Conservation (phyloP, 2,888 invertebrate species). For the Entomobrya proxima region DNA sequence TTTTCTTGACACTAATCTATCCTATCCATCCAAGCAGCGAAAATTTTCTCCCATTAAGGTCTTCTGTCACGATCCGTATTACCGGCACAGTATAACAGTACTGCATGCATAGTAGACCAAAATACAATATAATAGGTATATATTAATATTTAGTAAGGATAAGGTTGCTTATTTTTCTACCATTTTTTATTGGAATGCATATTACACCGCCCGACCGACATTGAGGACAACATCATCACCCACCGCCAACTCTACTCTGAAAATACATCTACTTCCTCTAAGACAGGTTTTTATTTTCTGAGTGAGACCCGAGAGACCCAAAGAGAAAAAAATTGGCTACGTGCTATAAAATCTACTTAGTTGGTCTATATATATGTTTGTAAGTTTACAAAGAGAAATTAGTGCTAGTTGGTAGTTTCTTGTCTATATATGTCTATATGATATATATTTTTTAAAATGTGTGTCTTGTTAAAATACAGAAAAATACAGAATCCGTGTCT, state of each 20-base stretch:
- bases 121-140: neutral
- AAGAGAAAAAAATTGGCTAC: conserved; percentile 23
- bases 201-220: conserved; percentile 27
- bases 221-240: conserved; percentile 43
- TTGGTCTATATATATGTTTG: neutral
- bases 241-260: neutral
- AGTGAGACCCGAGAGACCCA: conserved; percentile 10
- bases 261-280: conserved; percentile 48
- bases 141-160: conserved; percentile 14
- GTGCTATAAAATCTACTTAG: neutral
- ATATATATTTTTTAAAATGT: conserved; percentile 32
- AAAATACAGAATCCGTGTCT: conserved; percentile 49
- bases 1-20: conserved; percentile 23
- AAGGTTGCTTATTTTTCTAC: neutral
- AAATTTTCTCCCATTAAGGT: conserved; percentile 50
- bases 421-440: neutral
- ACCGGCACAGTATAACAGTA: conserved; percentile 56
- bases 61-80: conserved; percentile 56
- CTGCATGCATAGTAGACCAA: neutral
- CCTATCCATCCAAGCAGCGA: conserved; percentile 32
- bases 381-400: neutral
- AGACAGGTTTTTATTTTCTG: conserved; percentile 54
- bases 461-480: conserved; percentile 32
- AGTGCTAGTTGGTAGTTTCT: neutral
- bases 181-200: conserved; percentile 15